Percentiles rank a stretch among this genome's conserved stretches.
Conservation (phyloP, 2,888 invertebrate species). For the Macrosoma leucophasiata region DNA sequence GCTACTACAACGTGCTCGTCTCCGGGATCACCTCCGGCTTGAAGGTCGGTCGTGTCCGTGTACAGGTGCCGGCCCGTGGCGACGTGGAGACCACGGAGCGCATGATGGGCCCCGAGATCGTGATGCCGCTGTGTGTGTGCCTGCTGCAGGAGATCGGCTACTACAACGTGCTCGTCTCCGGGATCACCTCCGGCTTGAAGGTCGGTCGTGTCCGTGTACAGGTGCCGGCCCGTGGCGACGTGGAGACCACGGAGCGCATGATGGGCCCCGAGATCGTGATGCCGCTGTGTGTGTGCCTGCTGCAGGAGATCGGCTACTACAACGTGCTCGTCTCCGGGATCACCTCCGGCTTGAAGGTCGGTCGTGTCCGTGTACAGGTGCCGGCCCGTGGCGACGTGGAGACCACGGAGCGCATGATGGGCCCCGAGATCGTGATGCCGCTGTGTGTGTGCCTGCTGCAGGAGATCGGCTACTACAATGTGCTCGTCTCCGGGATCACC, state of each 20-base stretch:
- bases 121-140: constrained; percentile 88
- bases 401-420: constrained; percentile 83
- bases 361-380: no score
- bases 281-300: constrained; percentile 88
- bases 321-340: constrained; percentile 54
- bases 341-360: constrained; percentile 16
- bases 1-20: constrained; percentile 61
- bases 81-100: constrained; percentile 85
- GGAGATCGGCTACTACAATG: constrained; percentile 76
- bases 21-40: constrained; percentile 31
- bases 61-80: constrained; percentile 83
- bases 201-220: no score
- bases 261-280: constrained; percentile 82
- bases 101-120: constrained; percentile 81
- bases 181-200: constrained; percentile 32
- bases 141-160: constrained; percentile 84
- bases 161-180: constrained; percentile 52
- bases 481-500: constrained; percentile 44
- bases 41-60: no score
- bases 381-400: constrained; percentile 85
- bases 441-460: constrained; percentile 90
- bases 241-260: constrained; percentile 83
- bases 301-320: constrained; percentile 81
- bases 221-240: constrained; percentile 83
- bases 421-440: constrained; percentile 81